Evolutionary conservation across 1,140 invertebrate species (phyloP).

Genomic region (Adoxophyes honmai): DNA sequence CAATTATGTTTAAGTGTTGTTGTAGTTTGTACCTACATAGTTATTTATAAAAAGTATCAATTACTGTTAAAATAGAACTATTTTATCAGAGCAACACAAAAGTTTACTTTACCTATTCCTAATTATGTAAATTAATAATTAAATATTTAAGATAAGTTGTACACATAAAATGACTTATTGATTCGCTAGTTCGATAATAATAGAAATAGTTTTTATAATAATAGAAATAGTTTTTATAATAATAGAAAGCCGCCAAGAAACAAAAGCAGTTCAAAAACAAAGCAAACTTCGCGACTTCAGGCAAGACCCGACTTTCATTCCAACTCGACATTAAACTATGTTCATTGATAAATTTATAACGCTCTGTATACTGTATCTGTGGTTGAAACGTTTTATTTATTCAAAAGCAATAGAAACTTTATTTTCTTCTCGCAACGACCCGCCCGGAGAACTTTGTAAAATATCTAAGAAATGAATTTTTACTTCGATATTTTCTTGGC

Average conservation of each 20-base stretch:
- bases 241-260: constrained; percentile 3
- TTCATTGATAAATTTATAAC: constrained; percentile 15
- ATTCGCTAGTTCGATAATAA: too few relatives aligned
- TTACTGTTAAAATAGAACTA: too few relatives aligned
- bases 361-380: constrained; percentile 11
- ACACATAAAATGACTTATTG: too few relatives aligned
- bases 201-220: too few relatives aligned
- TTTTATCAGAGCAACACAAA: too few relatives aligned
- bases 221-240: too few relatives aligned
- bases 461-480: constrained; percentile 20
- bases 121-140: too few relatives aligned
- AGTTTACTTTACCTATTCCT: too few relatives aligned
- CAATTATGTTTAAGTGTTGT: too few relatives aligned
- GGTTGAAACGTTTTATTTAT: constrained; percentile 16
- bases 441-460: constrained; percentile 17
- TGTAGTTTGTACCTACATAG: too few relatives aligned
- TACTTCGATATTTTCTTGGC: constrained; percentile 10
- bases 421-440: constrained; percentile 16
- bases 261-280: constrained; percentile 4
- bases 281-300: neutral
- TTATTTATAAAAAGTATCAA: too few relatives aligned
- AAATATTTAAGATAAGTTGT: too few relatives aligned
- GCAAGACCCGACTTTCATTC: constrained; percentile 5
- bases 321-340: constrained; percentile 7
- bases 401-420: constrained; percentile 20